A percentile compares a stretch with the other conserved stretches of the same genome.
These are phyloP conservation scores for Tribolium madens DNA, from an alignment of 1,140 invertebrate species.

Conservation along the genomic window DNA sequence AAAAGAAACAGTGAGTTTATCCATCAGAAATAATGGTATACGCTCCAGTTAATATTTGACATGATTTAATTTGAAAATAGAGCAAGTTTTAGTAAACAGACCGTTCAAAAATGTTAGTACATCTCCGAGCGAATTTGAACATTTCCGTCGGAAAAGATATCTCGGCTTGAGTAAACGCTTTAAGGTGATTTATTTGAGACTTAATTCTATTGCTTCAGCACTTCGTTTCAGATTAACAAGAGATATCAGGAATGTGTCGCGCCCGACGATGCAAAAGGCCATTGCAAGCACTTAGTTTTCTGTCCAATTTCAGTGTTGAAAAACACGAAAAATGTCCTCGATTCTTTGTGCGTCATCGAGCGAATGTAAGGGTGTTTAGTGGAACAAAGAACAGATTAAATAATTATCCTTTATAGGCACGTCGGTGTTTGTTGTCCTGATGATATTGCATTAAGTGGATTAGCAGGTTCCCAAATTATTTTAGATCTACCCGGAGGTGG, in stretches of 20 bases:
- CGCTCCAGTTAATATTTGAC: neutral
- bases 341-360: constrained; percentile 77
- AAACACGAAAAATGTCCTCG: constrained; percentile 70
- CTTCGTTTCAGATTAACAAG: constrained; percentile 64
- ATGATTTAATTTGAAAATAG: neutral
- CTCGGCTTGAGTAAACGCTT: constrained; percentile 58
- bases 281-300: constrained; percentile 74
- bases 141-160: constrained; percentile 57
- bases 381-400: neutral
- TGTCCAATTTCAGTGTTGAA: constrained; percentile 74
- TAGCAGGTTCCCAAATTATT: constrained; percentile 63
- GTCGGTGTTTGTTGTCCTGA: constrained; percentile 76
- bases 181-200: constrained; percentile 56
- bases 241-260: constrained; percentile 73
- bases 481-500: constrained; percentile 66
- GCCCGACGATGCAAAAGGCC: constrained; percentile 71
- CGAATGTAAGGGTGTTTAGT: constrained; percentile 67
- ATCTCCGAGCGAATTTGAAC: constrained; percentile 21
- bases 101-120: neutral
- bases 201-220: neutral
- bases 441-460: constrained; percentile 61
- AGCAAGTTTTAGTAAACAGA: neutral
- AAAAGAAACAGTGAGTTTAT: neutral
- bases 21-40: constrained; percentile 7
- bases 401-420: constrained; percentile 64